Evolutionary conservation across 1,140 invertebrate genomes (phyloP).

Genomic region (Cherax destructor): DNA sequence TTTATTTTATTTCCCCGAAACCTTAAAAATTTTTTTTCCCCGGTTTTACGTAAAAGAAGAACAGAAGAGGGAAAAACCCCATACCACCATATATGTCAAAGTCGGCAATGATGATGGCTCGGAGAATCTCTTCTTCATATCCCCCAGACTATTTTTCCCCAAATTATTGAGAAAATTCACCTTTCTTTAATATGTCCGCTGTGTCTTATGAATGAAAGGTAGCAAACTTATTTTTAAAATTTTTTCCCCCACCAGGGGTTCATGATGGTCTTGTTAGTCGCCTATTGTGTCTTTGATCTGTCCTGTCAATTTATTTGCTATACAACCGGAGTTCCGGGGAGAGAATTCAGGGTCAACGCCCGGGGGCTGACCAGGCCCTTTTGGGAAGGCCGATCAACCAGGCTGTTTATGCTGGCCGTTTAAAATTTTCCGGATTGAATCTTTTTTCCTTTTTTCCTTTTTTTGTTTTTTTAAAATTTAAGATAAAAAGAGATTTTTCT

Average conservation of each 20-base stretch:
- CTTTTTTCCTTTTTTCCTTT: too few relatives aligned
- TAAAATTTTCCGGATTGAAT: too few relatives aligned
- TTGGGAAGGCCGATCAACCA: too few relatives aligned
- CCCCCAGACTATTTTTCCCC: conserved; percentile 92
- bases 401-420: too few relatives aligned
- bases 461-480: too few relatives aligned
- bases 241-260: background rate
- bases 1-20: background rate
- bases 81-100: conserved; percentile 85
- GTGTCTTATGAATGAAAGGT: conserved; percentile 79
- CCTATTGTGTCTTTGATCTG: too few relatives aligned
- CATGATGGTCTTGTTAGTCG: too few relatives aligned
- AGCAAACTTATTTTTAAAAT: background rate
- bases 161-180: conserved; percentile 85
- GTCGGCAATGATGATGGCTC: conserved; percentile 84
- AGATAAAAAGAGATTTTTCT: too few relatives aligned
- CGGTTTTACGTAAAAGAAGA: conserved; percentile 79
- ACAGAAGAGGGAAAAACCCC: conserved; percentile 89
- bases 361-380: too few relatives aligned
- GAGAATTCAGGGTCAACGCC: too few relatives aligned
- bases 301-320: too few relatives aligned
- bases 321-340: too few relatives aligned
- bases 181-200: conserved; percentile 91
- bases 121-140: conserved; percentile 92
- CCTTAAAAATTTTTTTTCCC: background rate